Percentiles rank a stretch among this genome's conserved stretches.
Conservation (phyloP, 2,113 vertebrate genomes). For the Hypomesus transpacificus region DNA sequence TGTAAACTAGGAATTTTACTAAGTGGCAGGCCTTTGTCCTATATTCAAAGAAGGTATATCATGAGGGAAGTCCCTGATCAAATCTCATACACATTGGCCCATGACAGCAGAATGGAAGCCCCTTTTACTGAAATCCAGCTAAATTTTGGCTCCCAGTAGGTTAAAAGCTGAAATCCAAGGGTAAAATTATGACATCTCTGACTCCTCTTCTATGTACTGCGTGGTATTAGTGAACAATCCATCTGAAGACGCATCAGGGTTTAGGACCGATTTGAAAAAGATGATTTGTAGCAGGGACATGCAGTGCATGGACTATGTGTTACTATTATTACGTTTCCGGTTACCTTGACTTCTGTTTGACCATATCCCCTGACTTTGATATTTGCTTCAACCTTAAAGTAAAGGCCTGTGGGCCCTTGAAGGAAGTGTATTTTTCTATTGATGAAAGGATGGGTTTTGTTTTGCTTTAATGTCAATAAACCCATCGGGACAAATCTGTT, state of each 20-base stretch:
- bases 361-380: conserved; percentile 13
- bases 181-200: too few species aligned
- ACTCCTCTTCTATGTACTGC: too few species aligned
- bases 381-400: conserved; percentile 29
- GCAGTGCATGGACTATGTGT: conserved; percentile 30
- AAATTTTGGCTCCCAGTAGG: too few species aligned
- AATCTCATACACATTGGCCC: too few species aligned
- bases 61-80: too few species aligned
- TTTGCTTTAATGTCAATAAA: conserved; percentile 22
- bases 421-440: conserved; percentile 21
- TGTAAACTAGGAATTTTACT: too few species aligned
- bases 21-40: too few species aligned
- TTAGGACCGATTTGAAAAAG: conserved; percentile 23
- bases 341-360: conserved; percentile 28
- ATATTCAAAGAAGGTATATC: too few species aligned
- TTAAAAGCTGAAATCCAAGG: too few species aligned
- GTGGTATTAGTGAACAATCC: conserved; percentile 21
- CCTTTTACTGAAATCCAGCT: too few species aligned
- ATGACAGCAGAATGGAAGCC: too few species aligned
- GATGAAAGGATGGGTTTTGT: background rate
- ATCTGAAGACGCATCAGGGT: conserved; percentile 28
- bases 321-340: conserved; percentile 13
- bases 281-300: conserved; percentile 41
- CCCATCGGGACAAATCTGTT: conserved; percentile 29
- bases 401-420: background rate